Evolutionary conservation across 2,113 vertebrate genomes (phyloP).

Genomic region (Scopus umbretta): DNA sequence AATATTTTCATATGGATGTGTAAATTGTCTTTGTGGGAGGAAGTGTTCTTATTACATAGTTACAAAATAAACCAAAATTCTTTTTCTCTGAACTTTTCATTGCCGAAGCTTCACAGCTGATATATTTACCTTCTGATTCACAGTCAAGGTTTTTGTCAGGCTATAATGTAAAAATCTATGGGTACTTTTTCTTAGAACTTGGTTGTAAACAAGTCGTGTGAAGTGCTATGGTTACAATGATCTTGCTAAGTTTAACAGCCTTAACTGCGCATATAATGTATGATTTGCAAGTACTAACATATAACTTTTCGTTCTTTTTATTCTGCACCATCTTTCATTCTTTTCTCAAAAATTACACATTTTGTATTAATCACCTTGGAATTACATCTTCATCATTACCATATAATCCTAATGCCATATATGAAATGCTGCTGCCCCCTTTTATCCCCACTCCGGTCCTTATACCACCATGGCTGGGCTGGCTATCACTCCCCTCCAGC

Average conservation of each 20-base stretch:
- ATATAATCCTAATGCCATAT: constrained; percentile 60
- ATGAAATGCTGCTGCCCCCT: constrained; percentile 67
- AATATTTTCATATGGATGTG: not conserved
- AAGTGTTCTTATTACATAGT: not conserved
- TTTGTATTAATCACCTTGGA: constrained; percentile 67
- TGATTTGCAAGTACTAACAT: constrained; percentile 80
- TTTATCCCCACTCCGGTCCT: constrained; percentile 51
- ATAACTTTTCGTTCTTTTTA: constrained; percentile 75
- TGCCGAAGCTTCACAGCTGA: not conserved
- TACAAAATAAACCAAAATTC: not conserved
- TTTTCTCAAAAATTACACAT: constrained; percentile 56
- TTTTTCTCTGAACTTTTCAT: not conserved
- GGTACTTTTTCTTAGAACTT: constrained; percentile 47
- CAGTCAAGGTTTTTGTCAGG: not conserved
- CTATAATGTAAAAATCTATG: not conserved
- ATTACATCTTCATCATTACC: constrained; percentile 65
- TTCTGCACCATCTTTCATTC: constrained; percentile 70
- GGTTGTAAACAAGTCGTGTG: not conserved
- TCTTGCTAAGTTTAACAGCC: constrained; percentile 39
- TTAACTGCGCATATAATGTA: constrained; percentile 74
- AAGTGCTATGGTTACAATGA: constrained; percentile 1
- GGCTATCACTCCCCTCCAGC: constrained; percentile 71
- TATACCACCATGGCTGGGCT: constrained; percentile 53
- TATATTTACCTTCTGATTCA: not conserved
- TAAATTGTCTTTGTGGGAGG: not conserved